phyloP scores from a whole-genome alignment of 1,140 invertebrate genomes.

The Tetramorium alpestre region DNA sequence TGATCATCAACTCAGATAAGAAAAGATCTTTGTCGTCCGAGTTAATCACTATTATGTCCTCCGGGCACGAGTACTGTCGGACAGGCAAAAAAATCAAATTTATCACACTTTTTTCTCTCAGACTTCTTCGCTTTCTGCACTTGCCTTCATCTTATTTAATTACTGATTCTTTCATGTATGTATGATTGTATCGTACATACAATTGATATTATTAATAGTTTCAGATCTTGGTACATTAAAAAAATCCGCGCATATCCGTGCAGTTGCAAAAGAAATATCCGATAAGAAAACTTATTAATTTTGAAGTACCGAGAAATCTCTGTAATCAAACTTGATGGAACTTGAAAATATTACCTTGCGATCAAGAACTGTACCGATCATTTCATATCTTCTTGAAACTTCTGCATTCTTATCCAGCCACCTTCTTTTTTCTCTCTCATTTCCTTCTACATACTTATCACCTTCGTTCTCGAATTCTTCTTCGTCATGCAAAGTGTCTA shows the following conservation, averaged over 20 bases:
- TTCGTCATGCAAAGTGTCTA: neutral
- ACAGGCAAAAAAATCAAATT: neutral
- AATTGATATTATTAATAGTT: neutral
- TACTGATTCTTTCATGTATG: neutral
- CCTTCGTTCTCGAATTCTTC: conserved; percentile 19
- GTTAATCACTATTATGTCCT: conserved; percentile 67
- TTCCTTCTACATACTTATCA: neutral
- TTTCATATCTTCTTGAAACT: conserved; percentile 70
- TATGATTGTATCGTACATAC: neutral
- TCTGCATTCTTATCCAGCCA: neutral
- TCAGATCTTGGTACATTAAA: neutral
- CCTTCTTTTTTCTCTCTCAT: conserved; percentile 37
- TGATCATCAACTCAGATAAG: conserved; percentile 74
- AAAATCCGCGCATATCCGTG: neutral
- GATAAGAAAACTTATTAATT: conserved; percentile 9
- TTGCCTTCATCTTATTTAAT: neutral
- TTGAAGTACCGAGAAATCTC: neutral
- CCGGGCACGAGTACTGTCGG: conserved; percentile 62
- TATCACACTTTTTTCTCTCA: neutral
- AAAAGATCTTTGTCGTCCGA: conserved; percentile 61
- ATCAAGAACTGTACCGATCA: conserved; percentile 72
- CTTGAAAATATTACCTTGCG: conserved; percentile 62
- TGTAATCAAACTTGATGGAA: conserved; percentile 57
- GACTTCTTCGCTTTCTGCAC: neutral
- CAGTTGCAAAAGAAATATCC: neutral